These are phyloP conservation scores for Daubentonia madagascariensis DNA, from an alignment of 2,113 vertebrate species.

Conservation along the genomic window DNA sequence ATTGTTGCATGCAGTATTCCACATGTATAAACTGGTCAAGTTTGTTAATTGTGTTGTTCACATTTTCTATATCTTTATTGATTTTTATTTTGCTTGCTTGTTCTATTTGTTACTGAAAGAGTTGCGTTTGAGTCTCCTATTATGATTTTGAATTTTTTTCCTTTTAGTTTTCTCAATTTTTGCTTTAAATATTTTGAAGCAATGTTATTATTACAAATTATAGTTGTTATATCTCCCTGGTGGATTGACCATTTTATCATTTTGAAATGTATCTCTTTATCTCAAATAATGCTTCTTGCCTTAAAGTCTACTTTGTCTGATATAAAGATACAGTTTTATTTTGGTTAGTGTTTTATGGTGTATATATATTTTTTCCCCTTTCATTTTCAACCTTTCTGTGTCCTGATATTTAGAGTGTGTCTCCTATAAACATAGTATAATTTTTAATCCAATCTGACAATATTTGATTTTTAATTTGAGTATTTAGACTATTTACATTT, in stretches of 20 bases:
- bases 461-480: not conserved
- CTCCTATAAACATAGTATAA: not conserved
- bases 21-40: not conserved
- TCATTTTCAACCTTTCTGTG: not conserved
- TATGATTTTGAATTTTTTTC: not conserved
- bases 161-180: not conserved
- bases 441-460: not conserved
- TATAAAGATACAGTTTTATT: not conserved
- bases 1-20: accelerated
- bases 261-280: not conserved
- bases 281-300: not conserved
- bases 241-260: not conserved
- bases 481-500: not conserved
- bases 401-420: not conserved
- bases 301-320: not conserved
- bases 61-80: not conserved
- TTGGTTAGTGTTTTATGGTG: not conserved
- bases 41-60: not conserved
- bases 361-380: not conserved
- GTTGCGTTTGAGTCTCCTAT: not conserved
- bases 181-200: not conserved
- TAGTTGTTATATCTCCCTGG: not conserved
- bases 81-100: not conserved
- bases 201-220: not conserved
- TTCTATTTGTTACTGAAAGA: not conserved